These are phyloP conservation scores for Ascaphus truei DNA, from an alignment of 2,113 vertebrate genomes.

Conservation along the genomic window DNA sequence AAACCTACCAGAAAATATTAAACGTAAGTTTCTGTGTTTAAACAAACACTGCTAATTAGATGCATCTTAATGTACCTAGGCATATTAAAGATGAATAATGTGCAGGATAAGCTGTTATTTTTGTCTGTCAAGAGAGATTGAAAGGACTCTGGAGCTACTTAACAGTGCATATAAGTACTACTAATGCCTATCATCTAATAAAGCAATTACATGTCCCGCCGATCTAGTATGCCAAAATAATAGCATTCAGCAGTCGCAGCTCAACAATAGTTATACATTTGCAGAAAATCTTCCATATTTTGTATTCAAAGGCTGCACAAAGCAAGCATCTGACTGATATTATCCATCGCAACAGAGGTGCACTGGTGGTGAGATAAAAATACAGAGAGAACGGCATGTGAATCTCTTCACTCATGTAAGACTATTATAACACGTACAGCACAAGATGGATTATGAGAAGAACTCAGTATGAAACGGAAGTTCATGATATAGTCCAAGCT, in stretches of 20 bases:
- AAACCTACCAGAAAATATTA: too few relatives aligned
- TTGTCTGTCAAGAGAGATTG: background rate
- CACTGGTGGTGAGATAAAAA: constrained; percentile 26
- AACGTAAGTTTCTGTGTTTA: too few relatives aligned
- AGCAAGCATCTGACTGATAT: constrained; percentile 7
- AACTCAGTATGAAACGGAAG: constrained; percentile 6
- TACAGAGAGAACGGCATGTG: background rate
- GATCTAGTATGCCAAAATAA: constrained; percentile 1
- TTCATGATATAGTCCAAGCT: constrained; percentile 12
- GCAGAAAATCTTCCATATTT: background rate
- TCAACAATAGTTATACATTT: background rate
- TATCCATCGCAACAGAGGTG: background rate
- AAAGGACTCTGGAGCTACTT: background rate
- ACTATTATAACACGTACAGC: background rate
- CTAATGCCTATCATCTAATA: background rate
- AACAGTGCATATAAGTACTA: background rate
- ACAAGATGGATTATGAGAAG: constrained; percentile 24
- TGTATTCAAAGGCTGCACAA: constrained; percentile 5
- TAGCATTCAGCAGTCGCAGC: background rate
- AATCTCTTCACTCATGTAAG: background rate
- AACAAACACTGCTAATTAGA: too few relatives aligned
- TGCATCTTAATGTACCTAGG: too few relatives aligned
- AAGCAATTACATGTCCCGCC: background rate
- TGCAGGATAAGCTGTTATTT: too few relatives aligned
- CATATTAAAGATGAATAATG: too few relatives aligned